Percentiles rank a stretch among this genome's conserved stretches.
Evolutionary conservation across 1,140 invertebrate genomes (phyloP).

Genomic region (Penaeus japonicus): DNA sequence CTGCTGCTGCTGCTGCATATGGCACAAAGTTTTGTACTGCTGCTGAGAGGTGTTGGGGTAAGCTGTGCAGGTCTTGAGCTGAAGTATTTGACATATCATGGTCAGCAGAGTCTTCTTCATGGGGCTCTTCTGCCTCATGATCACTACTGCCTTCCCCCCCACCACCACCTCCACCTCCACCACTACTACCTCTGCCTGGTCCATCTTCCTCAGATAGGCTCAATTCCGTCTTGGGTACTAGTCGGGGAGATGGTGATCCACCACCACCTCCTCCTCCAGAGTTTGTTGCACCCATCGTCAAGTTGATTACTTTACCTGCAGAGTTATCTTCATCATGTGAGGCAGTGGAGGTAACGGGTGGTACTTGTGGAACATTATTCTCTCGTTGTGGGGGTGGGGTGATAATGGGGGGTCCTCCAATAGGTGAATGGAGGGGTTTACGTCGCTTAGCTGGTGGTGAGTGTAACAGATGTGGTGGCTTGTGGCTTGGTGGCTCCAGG

Average conservation of each 20-base stretch:
- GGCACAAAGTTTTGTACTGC: slow-evolving; percentile 57
- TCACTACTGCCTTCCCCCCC: slow-evolving; percentile 43
- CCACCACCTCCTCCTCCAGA: slow-evolving; percentile 12
- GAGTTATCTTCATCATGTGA: slow-evolving; percentile 46
- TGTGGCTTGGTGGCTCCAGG: slow-evolving; percentile 59
- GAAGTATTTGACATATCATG: slow-evolving; percentile 30
- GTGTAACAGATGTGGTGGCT: slow-evolving; percentile 44
- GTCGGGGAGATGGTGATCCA: slow-evolving; percentile 33
- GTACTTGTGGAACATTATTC: slow-evolving; percentile 29
- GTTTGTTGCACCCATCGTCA: slow-evolving; percentile 40
- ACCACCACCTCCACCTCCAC: slow-evolving; percentile 30
- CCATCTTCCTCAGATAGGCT: slow-evolving; percentile 47
- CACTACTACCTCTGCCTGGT: slow-evolving; percentile 48
- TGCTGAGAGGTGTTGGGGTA: slow-evolving; percentile 54
- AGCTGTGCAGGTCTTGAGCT: slow-evolving; percentile 44
- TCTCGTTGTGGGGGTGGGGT: slow-evolving; percentile 44
- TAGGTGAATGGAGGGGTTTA: slow-evolving; percentile 53
- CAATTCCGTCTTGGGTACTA: slow-evolving; percentile 47
- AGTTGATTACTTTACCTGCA: slow-evolving; percentile 37
- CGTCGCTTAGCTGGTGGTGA: slow-evolving; percentile 55
- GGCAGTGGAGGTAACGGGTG: slow-evolving; percentile 41
- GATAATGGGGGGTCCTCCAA: slow-evolving; percentile 40
- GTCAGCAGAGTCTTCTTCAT: slow-evolving; percentile 42
- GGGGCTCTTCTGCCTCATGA: slow-evolving; percentile 50
- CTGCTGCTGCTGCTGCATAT: slow-evolving; percentile 52